phyloP scores from a whole-genome alignment of 2,797 vertebrate genomes.

The Rhinella marina region DNA sequence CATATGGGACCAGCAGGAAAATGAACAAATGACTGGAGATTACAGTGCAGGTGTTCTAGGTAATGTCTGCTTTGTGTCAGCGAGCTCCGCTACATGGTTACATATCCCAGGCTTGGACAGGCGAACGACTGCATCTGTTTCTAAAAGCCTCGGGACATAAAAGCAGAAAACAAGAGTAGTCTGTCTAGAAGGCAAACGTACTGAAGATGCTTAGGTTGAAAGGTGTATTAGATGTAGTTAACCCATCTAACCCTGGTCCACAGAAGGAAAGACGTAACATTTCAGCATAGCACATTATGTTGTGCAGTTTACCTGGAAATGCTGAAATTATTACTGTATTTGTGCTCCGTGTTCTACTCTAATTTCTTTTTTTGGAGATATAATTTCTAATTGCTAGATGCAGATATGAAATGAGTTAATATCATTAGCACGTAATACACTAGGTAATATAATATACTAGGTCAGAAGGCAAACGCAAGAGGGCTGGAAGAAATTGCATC shows the following conservation, averaged over 20 bases:
- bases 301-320: background rate
- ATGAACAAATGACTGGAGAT: constrained; percentile 60
- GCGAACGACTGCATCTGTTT: constrained; percentile 58
- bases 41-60: constrained; percentile 59
- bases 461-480: background rate
- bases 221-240: constrained; percentile 17
- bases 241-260: constrained; percentile 15
- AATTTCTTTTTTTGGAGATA: background rate
- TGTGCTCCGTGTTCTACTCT: background rate
- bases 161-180: constrained; percentile 41
- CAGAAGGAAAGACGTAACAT: background rate
- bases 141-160: constrained; percentile 44
- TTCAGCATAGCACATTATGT: background rate
- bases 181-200: constrained; percentile 13
- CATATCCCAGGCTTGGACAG: constrained; percentile 55
- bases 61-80: constrained; percentile 61
- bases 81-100: constrained; percentile 43
- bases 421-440: background rate
- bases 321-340: background rate
- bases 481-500: background rate
- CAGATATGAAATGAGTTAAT: background rate
- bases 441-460: too few species aligned
- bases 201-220: constrained; percentile 16
- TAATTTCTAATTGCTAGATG: background rate
- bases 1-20: constrained; percentile 57